These are phyloP conservation scores for Sebastes iracundus DNA, from an alignment of 2,797 vertebrate species.

Conservation along the genomic window DNA sequence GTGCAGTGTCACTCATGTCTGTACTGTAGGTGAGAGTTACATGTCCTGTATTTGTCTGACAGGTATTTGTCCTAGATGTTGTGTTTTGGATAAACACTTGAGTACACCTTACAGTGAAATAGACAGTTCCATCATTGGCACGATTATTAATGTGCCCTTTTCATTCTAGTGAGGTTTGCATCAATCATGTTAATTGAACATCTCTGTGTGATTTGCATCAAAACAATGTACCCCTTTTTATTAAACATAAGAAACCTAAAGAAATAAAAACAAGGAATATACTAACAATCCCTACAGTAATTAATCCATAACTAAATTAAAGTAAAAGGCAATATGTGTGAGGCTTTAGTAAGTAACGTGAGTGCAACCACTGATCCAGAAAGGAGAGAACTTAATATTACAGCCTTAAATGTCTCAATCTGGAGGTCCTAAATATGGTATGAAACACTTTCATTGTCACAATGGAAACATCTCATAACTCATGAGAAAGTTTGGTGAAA, in stretches of 20 bases:
- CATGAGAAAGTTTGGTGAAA: background rate
- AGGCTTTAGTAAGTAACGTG: background rate
- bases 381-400: background rate
- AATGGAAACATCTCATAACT: background rate
- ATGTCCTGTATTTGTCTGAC: background rate
- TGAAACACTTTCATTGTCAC: background rate
- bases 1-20: background rate
- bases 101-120: background rate
- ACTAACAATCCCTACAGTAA: background rate
- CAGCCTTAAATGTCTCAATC: background rate
- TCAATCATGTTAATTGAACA: constrained; percentile 34
- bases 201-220: constrained; percentile 8
- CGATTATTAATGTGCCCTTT: constrained; percentile 49
- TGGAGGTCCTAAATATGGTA: background rate
- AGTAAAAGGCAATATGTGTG: background rate
- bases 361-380: background rate
- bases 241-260: background rate
- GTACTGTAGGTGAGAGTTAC: background rate
- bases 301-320: background rate
- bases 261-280: no score
- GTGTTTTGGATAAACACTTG: constrained; percentile 11
- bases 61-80: background rate
- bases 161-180: constrained; percentile 25
- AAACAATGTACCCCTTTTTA: background rate
- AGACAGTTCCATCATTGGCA: constrained; percentile 31